Percentiles rank a stretch among this genome's conserved stretches.
These are phyloP conservation scores for Trisateles emortualis DNA, from an alignment of 2,888 invertebrate genomes.

Conservation along the genomic window DNA sequence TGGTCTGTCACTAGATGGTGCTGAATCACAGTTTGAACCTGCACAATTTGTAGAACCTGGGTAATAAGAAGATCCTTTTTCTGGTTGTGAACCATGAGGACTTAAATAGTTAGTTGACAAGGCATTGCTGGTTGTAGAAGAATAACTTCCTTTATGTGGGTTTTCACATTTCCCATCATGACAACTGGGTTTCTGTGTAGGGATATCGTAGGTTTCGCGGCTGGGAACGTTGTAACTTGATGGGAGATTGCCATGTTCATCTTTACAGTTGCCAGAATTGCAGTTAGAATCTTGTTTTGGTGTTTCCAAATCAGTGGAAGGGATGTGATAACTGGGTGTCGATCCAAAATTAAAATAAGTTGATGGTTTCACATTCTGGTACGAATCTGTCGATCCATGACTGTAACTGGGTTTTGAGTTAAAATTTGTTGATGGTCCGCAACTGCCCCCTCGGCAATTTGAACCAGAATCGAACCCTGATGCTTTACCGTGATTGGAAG, in stretches of 20 bases:
- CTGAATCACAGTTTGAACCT: slow-evolving; percentile 30
- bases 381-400: slow-evolving; percentile 37
- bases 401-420: slow-evolving; percentile 16
- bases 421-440: slow-evolving; percentile 19
- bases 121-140: slow-evolving; percentile 10
- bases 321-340: slow-evolving; percentile 47
- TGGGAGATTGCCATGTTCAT: slow-evolving; percentile 20
- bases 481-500: slow-evolving; percentile 18
- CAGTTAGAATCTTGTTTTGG: slow-evolving; percentile 60
- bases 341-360: slow-evolving; percentile 24
- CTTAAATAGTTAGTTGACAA: slow-evolving; percentile 18
- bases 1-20: slow-evolving; percentile 3
- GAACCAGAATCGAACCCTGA: slow-evolving; percentile 8
- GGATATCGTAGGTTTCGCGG: slow-evolving; percentile 23
- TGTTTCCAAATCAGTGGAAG: slow-evolving; percentile 61
- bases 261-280: slow-evolving; percentile 48
- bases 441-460: slow-evolving; percentile 38
- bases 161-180: slow-evolving; percentile 35
- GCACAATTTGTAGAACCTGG: slow-evolving; percentile 23
- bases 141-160: slow-evolving; percentile 19
- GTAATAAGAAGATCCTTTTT: slow-evolving; percentile 13
- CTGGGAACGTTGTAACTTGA: slow-evolving; percentile 44
- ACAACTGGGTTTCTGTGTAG: slow-evolving; percentile 25
- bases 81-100: slow-evolving; percentile 14
- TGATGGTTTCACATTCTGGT: slow-evolving; percentile 39